Conservation (phyloP, 2,888 invertebrate genomes). For the Thysanoteuthis rhombus region DNA sequence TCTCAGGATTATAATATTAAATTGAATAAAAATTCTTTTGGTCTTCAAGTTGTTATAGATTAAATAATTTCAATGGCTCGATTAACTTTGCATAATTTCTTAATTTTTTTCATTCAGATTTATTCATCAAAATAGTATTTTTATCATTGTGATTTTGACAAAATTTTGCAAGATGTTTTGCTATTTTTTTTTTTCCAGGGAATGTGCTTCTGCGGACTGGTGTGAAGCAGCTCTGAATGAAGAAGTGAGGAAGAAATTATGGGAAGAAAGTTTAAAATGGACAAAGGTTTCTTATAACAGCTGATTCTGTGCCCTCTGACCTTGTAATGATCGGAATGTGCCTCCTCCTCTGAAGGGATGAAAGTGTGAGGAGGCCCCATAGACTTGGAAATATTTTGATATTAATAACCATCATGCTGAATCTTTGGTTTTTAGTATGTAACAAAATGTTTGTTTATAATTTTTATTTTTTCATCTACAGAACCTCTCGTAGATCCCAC, state of each 20-base stretch:
- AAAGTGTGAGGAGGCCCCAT: background rate
- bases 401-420: too few species aligned
- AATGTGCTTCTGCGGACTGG: constrained; percentile 46
- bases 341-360: background rate
- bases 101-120: background rate
- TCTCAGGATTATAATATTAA: too few species aligned
- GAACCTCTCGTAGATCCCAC: too few species aligned
- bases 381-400: too few species aligned
- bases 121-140: background rate
- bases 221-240: constrained; percentile 41
- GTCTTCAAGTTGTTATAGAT: too few species aligned
- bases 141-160: background rate
- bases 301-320: background rate
- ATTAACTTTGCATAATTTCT: too few species aligned
- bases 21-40: too few species aligned
- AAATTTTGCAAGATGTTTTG: background rate
- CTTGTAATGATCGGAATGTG: background rate
- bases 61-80: too few species aligned
- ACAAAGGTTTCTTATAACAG: constrained; percentile 44
- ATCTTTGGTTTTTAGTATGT: too few species aligned
- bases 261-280: constrained; percentile 51
- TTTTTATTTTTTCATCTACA: too few species aligned
- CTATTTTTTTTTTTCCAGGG: constrained; percentile 42
- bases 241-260: constrained; percentile 48
- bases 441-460: too few species aligned